Percentiles rank a stretch among this genome's conserved stretches.
Evolutionary conservation across 1,140 invertebrate genomes (phyloP).

Genomic region (Belonocnema kinseyi): DNA sequence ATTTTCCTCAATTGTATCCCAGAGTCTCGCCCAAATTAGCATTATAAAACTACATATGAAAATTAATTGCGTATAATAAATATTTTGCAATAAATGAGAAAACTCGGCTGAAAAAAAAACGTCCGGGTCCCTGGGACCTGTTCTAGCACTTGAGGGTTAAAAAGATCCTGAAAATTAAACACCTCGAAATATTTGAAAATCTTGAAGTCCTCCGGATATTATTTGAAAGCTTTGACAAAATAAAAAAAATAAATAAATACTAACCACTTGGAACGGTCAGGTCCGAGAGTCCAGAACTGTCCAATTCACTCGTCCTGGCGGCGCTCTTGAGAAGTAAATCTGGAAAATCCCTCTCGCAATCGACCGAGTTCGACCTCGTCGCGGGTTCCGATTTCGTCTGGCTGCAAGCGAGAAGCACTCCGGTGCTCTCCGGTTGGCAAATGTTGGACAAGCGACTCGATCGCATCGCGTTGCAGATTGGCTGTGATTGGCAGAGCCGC

Average conservation of each 20-base stretch:
- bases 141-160: too few relatives aligned
- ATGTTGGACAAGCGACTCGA: conserved; percentile 37
- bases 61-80: too few relatives aligned
- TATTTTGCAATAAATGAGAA: too few relatives aligned
- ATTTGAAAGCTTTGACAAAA: too few relatives aligned
- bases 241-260: not conserved
- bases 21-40: too few relatives aligned
- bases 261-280: conserved; percentile 64
- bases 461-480: conserved; percentile 39
- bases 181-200: conserved; percentile 30
- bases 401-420: conserved; percentile 22
- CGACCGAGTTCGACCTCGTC: conserved; percentile 67
- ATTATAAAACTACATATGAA: too few relatives aligned
- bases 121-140: too few relatives aligned
- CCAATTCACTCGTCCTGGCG: conserved; percentile 52
- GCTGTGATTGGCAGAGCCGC: conserved; percentile 51
- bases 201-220: conserved; percentile 2
- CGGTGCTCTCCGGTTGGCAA: conserved; percentile 26
- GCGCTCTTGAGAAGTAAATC: conserved; percentile 56
- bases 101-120: too few relatives aligned
- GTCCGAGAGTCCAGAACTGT: conserved; percentile 55
- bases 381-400: conserved; percentile 65
- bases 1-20: too few relatives aligned
- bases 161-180: conserved; percentile 28
- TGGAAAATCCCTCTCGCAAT: conserved; percentile 64